These are phyloP conservation scores for Sciurus carolinensis DNA, from an alignment of 2,797 vertebrate genomes.

Conservation along the genomic window DNA sequence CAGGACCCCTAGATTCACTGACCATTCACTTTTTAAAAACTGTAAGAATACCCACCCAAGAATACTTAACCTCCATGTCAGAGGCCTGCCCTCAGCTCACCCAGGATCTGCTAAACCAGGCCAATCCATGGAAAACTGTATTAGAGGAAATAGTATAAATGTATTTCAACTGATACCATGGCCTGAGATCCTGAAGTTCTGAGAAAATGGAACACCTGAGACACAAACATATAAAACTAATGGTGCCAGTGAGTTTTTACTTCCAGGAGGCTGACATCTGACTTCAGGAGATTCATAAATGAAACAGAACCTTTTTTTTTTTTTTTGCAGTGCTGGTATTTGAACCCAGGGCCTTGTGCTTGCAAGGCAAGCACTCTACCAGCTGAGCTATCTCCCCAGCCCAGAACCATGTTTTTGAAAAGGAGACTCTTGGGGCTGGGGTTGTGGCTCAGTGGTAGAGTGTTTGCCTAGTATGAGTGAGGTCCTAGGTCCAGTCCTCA, in stretches of 20 bases:
- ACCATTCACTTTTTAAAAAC: conserved; percentile 81
- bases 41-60: conserved; percentile 82
- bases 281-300: conserved; percentile 49
- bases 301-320: neutral
- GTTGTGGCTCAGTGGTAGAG: too few relatives aligned
- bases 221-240: conserved; percentile 41
- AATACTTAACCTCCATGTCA: conserved; percentile 79
- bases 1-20: conserved; percentile 73
- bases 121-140: neutral
- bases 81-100: neutral
- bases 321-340: too few relatives aligned
- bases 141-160: conserved; percentile 53
- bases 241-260: neutral
- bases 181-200: conserved; percentile 64
- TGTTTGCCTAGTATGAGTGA: too few relatives aligned
- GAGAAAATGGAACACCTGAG: conserved; percentile 46
- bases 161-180: conserved; percentile 59
- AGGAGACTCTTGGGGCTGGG: neutral
- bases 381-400: neutral
- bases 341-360: too few relatives aligned
- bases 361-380: too few relatives aligned
- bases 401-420: conserved; percentile 21
- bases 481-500: too few relatives aligned
- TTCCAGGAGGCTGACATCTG: neutral
- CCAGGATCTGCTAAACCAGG: conserved; percentile 68